Evolutionary conservation across 2,113 vertebrate species (phyloP), one percentile per base, ranked within the genome.

Genomic region (Tamias sibiricus): DNA sequence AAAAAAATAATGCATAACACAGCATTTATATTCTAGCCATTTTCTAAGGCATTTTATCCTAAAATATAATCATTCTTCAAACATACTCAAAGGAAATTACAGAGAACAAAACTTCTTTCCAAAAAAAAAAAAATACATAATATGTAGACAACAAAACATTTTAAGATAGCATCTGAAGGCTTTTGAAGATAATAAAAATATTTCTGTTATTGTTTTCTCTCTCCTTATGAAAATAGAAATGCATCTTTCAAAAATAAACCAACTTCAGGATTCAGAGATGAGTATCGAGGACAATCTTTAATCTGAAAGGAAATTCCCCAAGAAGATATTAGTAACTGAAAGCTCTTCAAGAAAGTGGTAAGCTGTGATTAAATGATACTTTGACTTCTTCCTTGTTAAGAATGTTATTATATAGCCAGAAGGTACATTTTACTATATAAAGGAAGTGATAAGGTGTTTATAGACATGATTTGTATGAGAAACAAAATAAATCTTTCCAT

Each of bases 61-160:
- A 89, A 94, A 91, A 76, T 77, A 74, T 66, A 85, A 83, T 54
- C 30, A 66, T 83, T 89, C 84, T 94, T 87, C 59, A 90, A n/a
- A 87, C 1, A 5, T 86, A 57, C 10, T 76, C 24, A 13, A 92
- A 68, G 44, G 57, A 94, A 95, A 54, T 57, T 37, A 76, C 6
- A 69, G 11, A 86, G 11, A 76, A 59, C 35, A 95, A 77, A 82
- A 6, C 1, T 42, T 2, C 37, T 83, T 42, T 49, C 54, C n/a
- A n/a, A n/a, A 49, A 49, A 49, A 49, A 49, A 26, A 88, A 88
- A 91, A 72, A 80, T 57, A 37, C 26, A 22, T 49, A 90, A 9
- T 42, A 71, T 24, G 12, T 76, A 82, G 59, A 81, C 11, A 81
- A 62, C 12, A 74, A 85, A 91, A 72, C 9, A 83, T 82, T 79